Evolutionary conservation across 23 tunicate genomes (phyloP).

Genomic region (Halocynthia roretzi): DNA sequence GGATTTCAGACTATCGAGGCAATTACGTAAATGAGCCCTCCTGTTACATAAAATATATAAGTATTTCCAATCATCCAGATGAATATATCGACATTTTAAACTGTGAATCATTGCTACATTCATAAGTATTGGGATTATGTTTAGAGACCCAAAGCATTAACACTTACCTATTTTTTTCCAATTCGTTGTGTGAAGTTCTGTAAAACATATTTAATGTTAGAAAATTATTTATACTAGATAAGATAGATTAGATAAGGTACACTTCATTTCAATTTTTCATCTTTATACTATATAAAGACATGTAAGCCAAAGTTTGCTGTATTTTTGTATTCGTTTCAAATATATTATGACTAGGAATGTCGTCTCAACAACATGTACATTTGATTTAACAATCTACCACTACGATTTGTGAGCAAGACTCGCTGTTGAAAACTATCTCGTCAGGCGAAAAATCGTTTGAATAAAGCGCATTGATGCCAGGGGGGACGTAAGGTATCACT

Average conservation of each 20-base stretch:
- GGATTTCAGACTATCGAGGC: slow-evolving; percentile 80
- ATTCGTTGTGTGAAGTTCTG: slow-evolving; percentile 95
- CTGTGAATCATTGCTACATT: too few relatives aligned
- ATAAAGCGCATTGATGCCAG: too few relatives aligned
- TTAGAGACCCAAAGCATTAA: neutral
- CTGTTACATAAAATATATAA: slow-evolving; percentile 23
- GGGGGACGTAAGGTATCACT: too few relatives aligned
- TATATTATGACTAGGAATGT: neutral
- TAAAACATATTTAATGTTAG: slow-evolving; percentile 10
- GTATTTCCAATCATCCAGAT: neutral
- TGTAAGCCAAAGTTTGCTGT: too few relatives aligned
- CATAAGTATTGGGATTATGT: neutral
- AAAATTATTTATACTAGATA: neutral
- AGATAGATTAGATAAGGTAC: neutral
- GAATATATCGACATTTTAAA: too few relatives aligned
- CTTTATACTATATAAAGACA: too few relatives aligned
- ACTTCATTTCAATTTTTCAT: neutral
- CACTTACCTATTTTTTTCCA: slow-evolving; percentile 81
- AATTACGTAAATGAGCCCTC: slow-evolving; percentile 85
- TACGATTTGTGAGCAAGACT: too few relatives aligned
- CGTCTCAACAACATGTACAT: neutral
- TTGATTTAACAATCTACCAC: neutral
- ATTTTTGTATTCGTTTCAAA: neutral
- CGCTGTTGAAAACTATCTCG: too few relatives aligned
- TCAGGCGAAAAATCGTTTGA: too few relatives aligned